phyloP scores from a whole-genome alignment of 2,888 invertebrate genomes.

The Morinoia aosen region DNA sequence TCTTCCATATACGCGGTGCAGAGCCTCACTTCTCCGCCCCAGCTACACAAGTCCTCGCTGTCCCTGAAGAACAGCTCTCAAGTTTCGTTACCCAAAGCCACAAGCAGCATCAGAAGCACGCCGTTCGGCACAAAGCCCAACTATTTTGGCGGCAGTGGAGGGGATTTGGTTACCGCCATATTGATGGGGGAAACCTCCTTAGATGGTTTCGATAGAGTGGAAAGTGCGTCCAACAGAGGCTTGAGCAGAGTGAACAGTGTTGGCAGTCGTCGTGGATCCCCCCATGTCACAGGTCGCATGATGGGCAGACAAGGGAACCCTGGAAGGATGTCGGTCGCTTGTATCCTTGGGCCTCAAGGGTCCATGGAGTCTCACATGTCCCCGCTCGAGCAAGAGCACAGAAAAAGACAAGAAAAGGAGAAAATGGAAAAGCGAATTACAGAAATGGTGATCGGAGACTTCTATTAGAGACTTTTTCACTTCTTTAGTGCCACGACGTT shows the following conservation, averaged over 20 bases:
- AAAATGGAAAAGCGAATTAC: conserved; percentile 45
- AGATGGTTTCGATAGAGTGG: neutral
- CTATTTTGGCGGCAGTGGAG: conserved; percentile 29
- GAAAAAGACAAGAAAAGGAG: conserved; percentile 22
- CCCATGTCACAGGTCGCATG: neutral
- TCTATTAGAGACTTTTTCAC: neutral
- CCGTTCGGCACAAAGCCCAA: neutral
- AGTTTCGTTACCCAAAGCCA: neutral
- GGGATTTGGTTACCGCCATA: conserved; percentile 33
- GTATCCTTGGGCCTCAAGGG: neutral
- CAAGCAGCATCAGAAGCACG: neutral
- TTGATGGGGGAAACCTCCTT: conserved; percentile 18
- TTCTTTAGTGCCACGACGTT: neutral
- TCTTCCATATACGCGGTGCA: neutral
- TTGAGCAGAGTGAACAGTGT: conserved; percentile 30
- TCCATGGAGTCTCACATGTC: neutral
- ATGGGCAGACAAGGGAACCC: neutral
- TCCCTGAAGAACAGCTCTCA: neutral
- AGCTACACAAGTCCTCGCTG: neutral
- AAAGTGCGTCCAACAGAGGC: neutral
- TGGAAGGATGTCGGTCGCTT: neutral
- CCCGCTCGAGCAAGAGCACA: conserved; percentile 33
- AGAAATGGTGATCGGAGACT: conserved; percentile 47
- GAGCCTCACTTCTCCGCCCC: neutral
- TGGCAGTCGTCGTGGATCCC: neutral